A percentile compares a stretch with the other conserved stretches of the same genome.
Evolutionary conservation across 2,113 vertebrate genomes (phyloP).

Genomic region (Penelope pileata): DNA sequence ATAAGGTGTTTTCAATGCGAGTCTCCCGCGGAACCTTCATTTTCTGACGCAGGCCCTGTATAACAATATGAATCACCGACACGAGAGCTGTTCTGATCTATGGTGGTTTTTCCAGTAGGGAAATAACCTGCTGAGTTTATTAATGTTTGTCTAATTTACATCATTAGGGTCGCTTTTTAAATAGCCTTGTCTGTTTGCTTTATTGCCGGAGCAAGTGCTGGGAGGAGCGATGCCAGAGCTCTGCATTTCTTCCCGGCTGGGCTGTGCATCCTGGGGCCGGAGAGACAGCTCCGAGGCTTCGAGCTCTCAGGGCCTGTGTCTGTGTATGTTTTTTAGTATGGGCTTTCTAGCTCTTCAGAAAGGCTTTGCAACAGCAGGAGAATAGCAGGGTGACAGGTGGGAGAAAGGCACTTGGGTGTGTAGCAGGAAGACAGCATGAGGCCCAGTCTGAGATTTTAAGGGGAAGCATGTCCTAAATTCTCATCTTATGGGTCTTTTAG

Average conservation of each 20-base stretch:
- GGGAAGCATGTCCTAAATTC: background rate
- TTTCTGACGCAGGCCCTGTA: slow-evolving; percentile 32
- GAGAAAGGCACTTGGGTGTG: fast-evolving
- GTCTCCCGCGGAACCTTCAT: slow-evolving; percentile 46
- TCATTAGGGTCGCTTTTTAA: slow-evolving; percentile 50
- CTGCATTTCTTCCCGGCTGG: fast-evolving
- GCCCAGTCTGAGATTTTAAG: background rate
- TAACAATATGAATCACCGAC: slow-evolving; percentile 8
- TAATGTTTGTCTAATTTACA: slow-evolving; percentile 72
- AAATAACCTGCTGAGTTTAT: slow-evolving; percentile 70
- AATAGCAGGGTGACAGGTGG: background rate
- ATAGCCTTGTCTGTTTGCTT: slow-evolving; percentile 32
- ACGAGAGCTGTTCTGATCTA: slow-evolving; percentile 45
- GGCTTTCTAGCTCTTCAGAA: background rate
- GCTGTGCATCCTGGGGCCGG: background rate
- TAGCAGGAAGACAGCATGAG: fast-evolving
- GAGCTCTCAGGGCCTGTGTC: background rate
- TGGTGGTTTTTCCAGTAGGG: slow-evolving; percentile 42
- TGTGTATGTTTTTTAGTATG: background rate
- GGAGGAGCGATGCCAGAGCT: background rate
- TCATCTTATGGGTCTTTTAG: background rate
- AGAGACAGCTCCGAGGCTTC: background rate
- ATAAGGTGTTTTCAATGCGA: slow-evolving; percentile 46
- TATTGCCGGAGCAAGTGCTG: fast-evolving
- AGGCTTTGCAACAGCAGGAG: background rate